Evolutionary conservation across 2,113 vertebrate genomes (phyloP).

Genomic region (Microcebus griseorufus): DNA sequence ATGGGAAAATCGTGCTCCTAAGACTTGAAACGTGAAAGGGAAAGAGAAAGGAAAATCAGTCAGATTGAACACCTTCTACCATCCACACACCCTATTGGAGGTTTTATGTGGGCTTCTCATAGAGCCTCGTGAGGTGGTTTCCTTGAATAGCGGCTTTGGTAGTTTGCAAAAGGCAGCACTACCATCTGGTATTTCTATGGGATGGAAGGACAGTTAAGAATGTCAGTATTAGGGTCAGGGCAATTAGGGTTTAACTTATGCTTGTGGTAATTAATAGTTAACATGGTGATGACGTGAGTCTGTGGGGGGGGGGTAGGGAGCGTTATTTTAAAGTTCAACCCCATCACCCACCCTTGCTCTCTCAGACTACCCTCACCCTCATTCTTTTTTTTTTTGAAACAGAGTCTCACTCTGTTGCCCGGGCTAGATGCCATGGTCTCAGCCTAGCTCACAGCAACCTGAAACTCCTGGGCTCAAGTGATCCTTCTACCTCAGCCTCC

Average conservation of each 20-base stretch:
- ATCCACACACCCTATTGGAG: not conserved
- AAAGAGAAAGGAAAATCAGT: not conserved
- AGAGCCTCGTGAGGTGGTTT: not conserved
- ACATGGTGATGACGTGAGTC: not conserved
- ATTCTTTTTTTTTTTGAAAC: not conserved
- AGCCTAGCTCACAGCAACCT: too few species aligned
- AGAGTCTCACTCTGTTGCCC: too few species aligned
- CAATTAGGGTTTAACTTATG: not conserved
- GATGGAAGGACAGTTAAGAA: not conserved
- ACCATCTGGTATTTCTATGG: not conserved
- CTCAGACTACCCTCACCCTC: not conserved
- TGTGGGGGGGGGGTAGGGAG: not conserved
- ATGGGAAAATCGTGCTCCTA: constrained; percentile 32
- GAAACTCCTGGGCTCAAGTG: too few species aligned
- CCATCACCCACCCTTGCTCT: not conserved
- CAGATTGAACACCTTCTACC: constrained; percentile 12
- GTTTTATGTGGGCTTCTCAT: not conserved
- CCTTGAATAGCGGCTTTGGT: constrained; percentile 29
- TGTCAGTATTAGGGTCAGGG: not conserved
- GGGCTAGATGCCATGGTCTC: too few species aligned
- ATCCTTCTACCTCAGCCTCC: too few species aligned
- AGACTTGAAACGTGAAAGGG: constrained; percentile 26
- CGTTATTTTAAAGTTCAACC: not conserved
- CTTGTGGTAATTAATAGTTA: not conserved
- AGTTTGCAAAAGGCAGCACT: not conserved